phyloP scores from a whole-genome alignment of 2,888 invertebrate species.

The Chouioia cunea region DNA sequence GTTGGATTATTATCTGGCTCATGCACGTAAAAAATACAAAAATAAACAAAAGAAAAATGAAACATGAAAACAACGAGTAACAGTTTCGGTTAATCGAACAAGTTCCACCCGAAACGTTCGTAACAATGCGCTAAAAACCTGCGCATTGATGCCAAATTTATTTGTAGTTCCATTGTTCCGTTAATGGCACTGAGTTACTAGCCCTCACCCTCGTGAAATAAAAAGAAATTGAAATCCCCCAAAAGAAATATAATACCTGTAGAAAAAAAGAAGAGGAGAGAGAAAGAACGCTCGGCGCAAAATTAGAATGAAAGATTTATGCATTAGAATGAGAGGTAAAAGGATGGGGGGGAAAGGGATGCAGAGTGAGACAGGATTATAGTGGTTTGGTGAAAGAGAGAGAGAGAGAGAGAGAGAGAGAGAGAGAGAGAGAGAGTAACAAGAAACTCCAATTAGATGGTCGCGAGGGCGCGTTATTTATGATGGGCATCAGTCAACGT shows the following conservation, averaged over 20 bases:
- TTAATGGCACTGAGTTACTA: too few species aligned
- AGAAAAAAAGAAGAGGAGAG: neutral
- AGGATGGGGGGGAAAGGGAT: neutral
- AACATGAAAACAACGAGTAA: too few species aligned
- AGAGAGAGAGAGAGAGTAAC: conserved; percentile 47
- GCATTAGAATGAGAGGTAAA: conserved; percentile 10
- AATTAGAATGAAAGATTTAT: conserved; percentile 27
- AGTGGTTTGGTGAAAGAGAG: too few species aligned
- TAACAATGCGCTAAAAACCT: too few species aligned
- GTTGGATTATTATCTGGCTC: too few species aligned
- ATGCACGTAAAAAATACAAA: too few species aligned
- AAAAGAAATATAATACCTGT: neutral
- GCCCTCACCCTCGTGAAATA: neutral
- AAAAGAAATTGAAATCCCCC: neutral
- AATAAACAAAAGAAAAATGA: too few species aligned
- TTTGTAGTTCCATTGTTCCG: too few species aligned
- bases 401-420: conserved; percentile 15
- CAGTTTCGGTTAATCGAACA: too few species aligned
- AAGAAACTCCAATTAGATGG: conserved; percentile 60
- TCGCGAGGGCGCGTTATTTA: conserved; percentile 57
- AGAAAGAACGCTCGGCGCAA: neutral
- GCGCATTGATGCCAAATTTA: too few species aligned
- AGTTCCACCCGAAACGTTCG: too few species aligned
- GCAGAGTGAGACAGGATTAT: too few species aligned
- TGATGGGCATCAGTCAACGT: conserved; percentile 60